These are phyloP conservation scores for Gambelia wislizenii DNA, from an alignment of 2,797 vertebrate genomes.

Conservation along the genomic window DNA sequence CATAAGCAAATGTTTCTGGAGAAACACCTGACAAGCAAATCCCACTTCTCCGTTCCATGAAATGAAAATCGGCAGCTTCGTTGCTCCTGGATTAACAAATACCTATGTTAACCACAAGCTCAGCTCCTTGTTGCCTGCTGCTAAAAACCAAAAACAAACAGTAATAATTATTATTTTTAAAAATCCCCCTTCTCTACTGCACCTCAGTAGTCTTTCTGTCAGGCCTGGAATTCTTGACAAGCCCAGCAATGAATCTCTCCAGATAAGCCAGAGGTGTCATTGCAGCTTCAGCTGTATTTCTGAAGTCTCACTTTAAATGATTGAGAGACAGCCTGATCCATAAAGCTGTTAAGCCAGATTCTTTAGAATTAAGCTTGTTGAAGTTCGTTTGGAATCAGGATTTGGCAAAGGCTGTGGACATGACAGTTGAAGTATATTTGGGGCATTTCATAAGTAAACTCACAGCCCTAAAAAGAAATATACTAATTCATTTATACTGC, in stretches of 20 bases:
- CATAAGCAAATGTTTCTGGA: constrained; percentile 42
- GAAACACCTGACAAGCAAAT: constrained; percentile 25
- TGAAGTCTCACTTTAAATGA: constrained; percentile 22
- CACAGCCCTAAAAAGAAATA: background rate
- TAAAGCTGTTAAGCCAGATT: background rate
- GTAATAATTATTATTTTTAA: background rate
- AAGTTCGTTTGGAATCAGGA: background rate
- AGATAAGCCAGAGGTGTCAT: constrained; percentile 9
- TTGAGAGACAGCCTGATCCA: background rate
- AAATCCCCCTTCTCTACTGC: constrained; percentile 16
- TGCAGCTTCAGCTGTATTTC: background rate
- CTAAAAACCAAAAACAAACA: background rate
- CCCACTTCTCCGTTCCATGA: constrained; percentile 26
- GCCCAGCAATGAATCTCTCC: constrained; percentile 12
- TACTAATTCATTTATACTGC: background rate
- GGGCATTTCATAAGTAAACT: background rate
- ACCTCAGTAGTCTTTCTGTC: constrained; percentile 2
- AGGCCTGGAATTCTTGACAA: constrained; percentile 39
- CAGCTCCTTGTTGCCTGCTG: constrained; percentile 17
- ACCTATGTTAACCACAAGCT: constrained; percentile 46
- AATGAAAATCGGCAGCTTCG: constrained; percentile 36
- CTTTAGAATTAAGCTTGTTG: background rate
- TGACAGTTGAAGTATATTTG: too few species aligned
- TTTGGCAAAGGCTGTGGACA: background rate
- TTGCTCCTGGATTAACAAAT: constrained; percentile 30